These are phyloP conservation scores for Onthophagus sagittarius DNA, from an alignment of 2,888 invertebrate species.

Conservation along the genomic window DNA sequence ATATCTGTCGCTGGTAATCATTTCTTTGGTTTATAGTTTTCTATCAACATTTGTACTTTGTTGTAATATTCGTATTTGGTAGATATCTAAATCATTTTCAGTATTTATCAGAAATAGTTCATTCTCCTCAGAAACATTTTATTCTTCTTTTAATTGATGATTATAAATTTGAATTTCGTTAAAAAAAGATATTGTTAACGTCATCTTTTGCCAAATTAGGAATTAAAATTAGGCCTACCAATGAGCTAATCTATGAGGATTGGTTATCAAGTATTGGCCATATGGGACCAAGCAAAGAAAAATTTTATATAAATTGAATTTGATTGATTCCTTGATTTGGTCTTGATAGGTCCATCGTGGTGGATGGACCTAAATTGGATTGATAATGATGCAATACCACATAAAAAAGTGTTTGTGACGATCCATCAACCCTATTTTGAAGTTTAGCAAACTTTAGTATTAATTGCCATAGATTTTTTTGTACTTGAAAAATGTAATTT, in stretches of 20 bases:
- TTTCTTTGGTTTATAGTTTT: conserved; percentile 30
- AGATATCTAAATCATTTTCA: conserved; percentile 4
- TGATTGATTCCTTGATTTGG: too few species aligned
- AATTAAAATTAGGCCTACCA: too few species aligned
- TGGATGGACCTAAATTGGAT: too few species aligned
- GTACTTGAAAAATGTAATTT: too few species aligned
- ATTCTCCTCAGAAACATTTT: neutral
- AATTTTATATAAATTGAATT: too few species aligned
- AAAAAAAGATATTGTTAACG: neutral
- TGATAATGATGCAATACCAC: too few species aligned
- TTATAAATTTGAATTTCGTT: neutral
- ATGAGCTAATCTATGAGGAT: conserved; percentile 15
- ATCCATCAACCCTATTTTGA: too few species aligned
- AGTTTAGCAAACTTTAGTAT: too few species aligned
- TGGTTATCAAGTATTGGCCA: conserved; percentile 16
- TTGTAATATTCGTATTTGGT: conserved; percentile 5
- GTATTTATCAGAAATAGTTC: conserved; percentile 1
- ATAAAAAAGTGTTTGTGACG: too few species aligned
- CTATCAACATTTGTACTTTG: conserved; percentile 23
- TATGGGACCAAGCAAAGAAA: too few species aligned
- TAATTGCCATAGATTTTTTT: too few species aligned
- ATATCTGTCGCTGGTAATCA: conserved; percentile 28
- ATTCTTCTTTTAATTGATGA: neutral
- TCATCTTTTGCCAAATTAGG: conserved; percentile 9
- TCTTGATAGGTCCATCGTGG: too few species aligned